phyloP scores from a whole-genome alignment of 2,797 vertebrate species.

The Neostethus bicornis region DNA sequence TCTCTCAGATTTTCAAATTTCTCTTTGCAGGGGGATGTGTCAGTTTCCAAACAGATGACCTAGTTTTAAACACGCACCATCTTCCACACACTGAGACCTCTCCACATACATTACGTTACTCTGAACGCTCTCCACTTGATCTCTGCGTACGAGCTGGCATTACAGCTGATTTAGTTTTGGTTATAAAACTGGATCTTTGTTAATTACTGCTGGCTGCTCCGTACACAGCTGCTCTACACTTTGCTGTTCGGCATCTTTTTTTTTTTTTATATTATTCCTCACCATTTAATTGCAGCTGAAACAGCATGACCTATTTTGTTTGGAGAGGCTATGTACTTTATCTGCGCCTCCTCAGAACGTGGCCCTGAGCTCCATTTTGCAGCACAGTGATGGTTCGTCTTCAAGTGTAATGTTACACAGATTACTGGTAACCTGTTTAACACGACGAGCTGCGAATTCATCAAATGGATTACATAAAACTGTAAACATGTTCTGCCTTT shows the following conservation, averaged over 20 bases:
- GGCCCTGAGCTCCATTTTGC: slow-evolving; percentile 77
- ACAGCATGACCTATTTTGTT: slow-evolving; percentile 84
- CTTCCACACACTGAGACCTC: slow-evolving; percentile 62
- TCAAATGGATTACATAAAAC: slow-evolving; percentile 57
- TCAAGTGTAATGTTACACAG: slow-evolving; percentile 44
- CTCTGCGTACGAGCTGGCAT: slow-evolving; percentile 50
- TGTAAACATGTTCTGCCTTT: slow-evolving; percentile 32
- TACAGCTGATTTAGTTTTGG: slow-evolving; percentile 57
- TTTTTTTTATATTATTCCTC: slow-evolving; percentile 26
- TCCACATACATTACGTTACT: slow-evolving; percentile 67
- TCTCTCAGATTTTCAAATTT: slow-evolving; percentile 77
- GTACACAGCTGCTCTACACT: slow-evolving; percentile 63
- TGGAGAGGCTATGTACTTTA: slow-evolving; percentile 74
- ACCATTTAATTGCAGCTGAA: slow-evolving; percentile 81
- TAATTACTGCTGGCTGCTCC: slow-evolving; percentile 72
- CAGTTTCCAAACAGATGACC: slow-evolving; percentile 81
- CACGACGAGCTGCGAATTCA: slow-evolving; percentile 46
- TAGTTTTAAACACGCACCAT: slow-evolving; percentile 77
- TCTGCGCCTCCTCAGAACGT: slow-evolving; percentile 72
- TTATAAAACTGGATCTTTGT: slow-evolving; percentile 76
- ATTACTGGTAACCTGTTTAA: slow-evolving; percentile 65
- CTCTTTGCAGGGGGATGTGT: slow-evolving; percentile 81
- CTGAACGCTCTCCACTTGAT: slow-evolving; percentile 36
- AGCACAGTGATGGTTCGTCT: slow-evolving; percentile 47
- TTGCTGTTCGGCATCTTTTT: slow-evolving; percentile 64